Evolutionary conservation across 2,113 vertebrate genomes (phyloP).

Genomic region (Ursus arctos): DNA sequence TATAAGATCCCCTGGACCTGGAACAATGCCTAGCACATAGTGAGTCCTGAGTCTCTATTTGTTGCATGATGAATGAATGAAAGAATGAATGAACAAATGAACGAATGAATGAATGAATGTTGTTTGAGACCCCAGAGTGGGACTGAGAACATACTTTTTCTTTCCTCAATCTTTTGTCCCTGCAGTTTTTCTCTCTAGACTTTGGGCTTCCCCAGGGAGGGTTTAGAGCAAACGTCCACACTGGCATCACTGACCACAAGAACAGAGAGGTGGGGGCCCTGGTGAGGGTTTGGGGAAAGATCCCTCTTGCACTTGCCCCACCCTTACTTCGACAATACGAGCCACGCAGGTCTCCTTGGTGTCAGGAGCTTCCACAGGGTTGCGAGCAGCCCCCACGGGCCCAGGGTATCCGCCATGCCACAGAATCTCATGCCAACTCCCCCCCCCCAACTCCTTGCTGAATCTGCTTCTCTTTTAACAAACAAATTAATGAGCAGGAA

Average conservation of each 20-base stretch:
- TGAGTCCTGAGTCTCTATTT: not conserved
- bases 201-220: not conserved
- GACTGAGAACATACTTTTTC: not conserved
- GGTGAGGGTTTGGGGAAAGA: not conserved
- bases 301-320: no score
- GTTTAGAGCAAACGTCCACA: no score
- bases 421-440: no score
- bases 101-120: not conserved
- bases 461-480: not conserved
- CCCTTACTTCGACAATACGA: not conserved
- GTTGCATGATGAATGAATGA: not conserved
- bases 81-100: not conserved
- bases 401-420: rapidly evolving
- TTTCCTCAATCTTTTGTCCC: not conserved
- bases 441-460: not conserved
- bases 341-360: not conserved
- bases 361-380: not conserved
- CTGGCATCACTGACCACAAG: not conserved
- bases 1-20: not conserved
- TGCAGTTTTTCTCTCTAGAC: not conserved
- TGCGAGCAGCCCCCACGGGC: rapidly evolving
- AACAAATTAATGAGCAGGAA: not conserved
- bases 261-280: not conserved
- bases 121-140: not conserved
- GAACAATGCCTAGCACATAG: not conserved